A percentile compares a stretch with the other conserved stretches of the same genome.
Conservation (phyloP, 35 echinoderm and acorn worm species). For the Acanthaster planci region DNA sequence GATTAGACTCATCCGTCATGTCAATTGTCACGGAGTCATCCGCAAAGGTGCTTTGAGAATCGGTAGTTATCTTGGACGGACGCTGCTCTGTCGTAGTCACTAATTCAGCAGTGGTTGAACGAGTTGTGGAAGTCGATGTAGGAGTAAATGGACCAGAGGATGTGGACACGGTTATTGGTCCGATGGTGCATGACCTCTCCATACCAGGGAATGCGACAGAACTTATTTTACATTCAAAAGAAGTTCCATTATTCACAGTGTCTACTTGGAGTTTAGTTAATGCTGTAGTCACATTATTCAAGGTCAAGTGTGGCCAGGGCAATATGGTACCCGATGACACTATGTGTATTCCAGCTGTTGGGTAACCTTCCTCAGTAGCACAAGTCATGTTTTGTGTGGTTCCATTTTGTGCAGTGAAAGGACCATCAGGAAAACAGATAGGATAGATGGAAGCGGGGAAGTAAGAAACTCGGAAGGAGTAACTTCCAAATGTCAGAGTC, state of each 20-base stretch:
- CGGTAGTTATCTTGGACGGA: too few species aligned
- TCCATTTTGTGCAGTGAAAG: conserved; percentile 18
- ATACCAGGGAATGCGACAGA: neutral
- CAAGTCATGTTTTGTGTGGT: neutral
- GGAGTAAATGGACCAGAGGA: neutral
- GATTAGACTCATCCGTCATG: too few species aligned
- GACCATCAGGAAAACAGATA: neutral
- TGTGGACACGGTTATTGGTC: neutral
- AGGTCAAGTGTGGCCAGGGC: neutral
- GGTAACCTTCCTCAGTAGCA: neutral
- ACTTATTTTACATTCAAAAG: neutral
- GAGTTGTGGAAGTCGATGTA: neutral
- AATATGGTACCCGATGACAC: neutral
- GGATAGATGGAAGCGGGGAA: neutral
- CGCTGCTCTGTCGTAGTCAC: too few species aligned
- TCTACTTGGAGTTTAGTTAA: neutral
- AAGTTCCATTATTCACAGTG: neutral
- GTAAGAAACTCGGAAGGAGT: too few species aligned
- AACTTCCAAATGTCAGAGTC: too few species aligned
- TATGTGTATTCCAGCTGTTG: neutral
- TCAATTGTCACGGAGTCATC: too few species aligned
- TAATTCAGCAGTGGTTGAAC: too few species aligned
- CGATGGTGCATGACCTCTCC: neutral
- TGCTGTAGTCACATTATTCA: neutral
- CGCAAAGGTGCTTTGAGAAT: too few species aligned